These are phyloP conservation scores for Schlechtendalia chinensis DNA, from an alignment of 1,140 invertebrate species.

Conservation along the genomic window DNA sequence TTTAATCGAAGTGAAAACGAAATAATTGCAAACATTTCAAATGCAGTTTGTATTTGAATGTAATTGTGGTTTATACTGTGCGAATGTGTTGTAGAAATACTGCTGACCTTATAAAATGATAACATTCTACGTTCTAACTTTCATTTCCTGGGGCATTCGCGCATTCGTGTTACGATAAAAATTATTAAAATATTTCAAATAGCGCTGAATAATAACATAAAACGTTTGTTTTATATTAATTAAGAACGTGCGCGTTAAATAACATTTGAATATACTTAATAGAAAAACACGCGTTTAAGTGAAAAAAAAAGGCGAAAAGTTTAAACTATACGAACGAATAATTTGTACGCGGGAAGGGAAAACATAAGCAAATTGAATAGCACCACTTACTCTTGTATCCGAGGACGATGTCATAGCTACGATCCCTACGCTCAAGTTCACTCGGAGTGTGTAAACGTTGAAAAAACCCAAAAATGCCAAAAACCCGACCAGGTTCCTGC, in stretches of 20 bases:
- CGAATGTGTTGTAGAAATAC: neutral
- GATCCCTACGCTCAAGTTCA: conserved; percentile 85
- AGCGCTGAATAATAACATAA: no score
- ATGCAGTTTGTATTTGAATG: neutral
- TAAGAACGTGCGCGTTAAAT: no score
- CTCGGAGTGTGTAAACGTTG: conserved; percentile 80
- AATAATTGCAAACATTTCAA: neutral
- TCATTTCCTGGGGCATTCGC: conserved; percentile 3
- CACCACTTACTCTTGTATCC: neutral
- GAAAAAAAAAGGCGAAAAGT: no score
- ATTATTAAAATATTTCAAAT: neutral
- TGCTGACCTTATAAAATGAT: conserved; percentile 9
- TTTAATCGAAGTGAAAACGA: neutral
- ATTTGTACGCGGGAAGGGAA: no score
- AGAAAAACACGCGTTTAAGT: no score
- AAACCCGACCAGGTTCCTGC: conserved; percentile 71
- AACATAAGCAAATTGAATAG: neutral
- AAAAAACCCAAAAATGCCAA: conserved; percentile 86
- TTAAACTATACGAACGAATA: no score
- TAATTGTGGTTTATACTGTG: neutral
- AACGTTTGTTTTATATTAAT: no score
- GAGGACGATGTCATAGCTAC: conserved; percentile 67
- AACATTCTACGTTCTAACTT: conserved; percentile 21
- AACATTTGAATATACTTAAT: no score
- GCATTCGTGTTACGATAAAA: no score